These are phyloP conservation scores for Urocynchramus pylzowi DNA, from an alignment of 2,113 vertebrate genomes.

Conservation along the genomic window DNA sequence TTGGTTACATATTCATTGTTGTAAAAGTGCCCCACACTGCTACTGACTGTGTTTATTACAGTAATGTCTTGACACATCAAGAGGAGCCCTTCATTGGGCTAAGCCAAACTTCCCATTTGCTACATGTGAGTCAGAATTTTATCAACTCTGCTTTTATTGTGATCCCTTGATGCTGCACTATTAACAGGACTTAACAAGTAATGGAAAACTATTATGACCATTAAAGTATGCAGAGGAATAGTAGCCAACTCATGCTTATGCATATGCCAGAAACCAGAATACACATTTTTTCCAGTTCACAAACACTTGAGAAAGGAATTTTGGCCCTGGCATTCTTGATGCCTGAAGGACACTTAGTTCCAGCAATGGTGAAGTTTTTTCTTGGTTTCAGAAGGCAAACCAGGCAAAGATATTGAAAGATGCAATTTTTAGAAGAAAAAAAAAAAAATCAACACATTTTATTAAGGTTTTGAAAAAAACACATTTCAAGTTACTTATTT, in stretches of 20 bases:
- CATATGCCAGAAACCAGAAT: slow-evolving; percentile 46
- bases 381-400: not conserved
- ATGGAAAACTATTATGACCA: slow-evolving; percentile 40
- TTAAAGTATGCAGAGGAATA: slow-evolving; percentile 27
- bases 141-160: not conserved
- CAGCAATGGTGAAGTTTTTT: not conserved
- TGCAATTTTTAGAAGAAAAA: not conserved
- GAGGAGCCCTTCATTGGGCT: not conserved
- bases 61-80: not conserved
- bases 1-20: not conserved
- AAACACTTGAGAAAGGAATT: slow-evolving; percentile 46
- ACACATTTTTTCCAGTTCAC: slow-evolving; percentile 54
- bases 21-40: not conserved
- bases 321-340: not conserved
- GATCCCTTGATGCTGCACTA: not conserved
- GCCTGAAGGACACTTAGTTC: slow-evolving; percentile 5
- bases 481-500: not conserved
- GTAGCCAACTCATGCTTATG: not conserved
- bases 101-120: not conserved
- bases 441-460: not conserved
- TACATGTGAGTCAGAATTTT: not conserved
- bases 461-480: not conserved
- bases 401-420: not conserved
- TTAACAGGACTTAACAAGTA: slow-evolving; percentile 46
- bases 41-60: not conserved